Evolutionary conservation across 2,888 invertebrate species (phyloP).

Genomic region (Chamaedrilus cognettii): DNA sequence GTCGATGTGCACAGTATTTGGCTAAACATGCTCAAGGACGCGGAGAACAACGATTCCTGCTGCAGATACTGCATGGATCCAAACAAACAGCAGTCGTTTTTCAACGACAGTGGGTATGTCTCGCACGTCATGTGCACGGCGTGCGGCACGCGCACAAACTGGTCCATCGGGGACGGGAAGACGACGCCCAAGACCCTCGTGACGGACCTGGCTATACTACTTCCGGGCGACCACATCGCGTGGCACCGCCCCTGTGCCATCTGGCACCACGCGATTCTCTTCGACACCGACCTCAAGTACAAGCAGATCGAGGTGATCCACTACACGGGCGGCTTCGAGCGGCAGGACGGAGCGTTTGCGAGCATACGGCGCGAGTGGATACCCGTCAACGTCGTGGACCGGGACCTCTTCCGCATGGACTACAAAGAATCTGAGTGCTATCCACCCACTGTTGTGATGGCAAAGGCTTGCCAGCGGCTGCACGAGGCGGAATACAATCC

Average conservation of each 20-base stretch:
- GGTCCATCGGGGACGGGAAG: conserved; percentile 1
- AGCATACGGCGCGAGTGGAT: conserved; percentile 17
- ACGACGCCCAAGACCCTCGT: conserved; percentile 3
- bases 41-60: not conserved
- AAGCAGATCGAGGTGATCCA: not conserved
- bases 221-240: conserved; percentile 5
- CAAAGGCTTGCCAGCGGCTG: not conserved
- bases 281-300: not conserved
- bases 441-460: not conserved
- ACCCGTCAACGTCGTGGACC: not conserved
- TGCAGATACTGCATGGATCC: not conserved
- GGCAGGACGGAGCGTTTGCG: not conserved
- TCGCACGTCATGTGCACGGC: not conserved
- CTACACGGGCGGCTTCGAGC: conserved; percentile 6
- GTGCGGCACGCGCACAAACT: not conserved
- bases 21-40: not conserved
- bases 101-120: not conserved
- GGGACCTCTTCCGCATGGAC: conserved; percentile 7
- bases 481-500: conserved; percentile 7
- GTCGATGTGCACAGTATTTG: not conserved
- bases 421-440: not conserved
- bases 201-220: not conserved
- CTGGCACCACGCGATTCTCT: conserved; percentile 15
- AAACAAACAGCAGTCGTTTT: not conserved
- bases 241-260: conserved; percentile 8